phyloP scores from a whole-genome alignment of 1,140 invertebrate genomes.

The Spodoptera frugiperda region DNA sequence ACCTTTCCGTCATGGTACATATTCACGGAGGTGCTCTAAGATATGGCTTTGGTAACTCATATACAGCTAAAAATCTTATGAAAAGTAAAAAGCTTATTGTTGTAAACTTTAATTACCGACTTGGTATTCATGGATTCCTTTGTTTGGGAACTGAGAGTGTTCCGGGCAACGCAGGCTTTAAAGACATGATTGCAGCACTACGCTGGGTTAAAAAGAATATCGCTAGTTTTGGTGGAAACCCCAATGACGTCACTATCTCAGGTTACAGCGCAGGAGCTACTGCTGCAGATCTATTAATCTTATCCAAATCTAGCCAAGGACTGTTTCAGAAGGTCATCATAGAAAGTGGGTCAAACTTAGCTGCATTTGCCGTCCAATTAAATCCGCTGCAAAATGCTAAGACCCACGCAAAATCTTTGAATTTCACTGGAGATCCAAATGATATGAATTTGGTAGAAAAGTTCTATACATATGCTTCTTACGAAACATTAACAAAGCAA shows the following conservation, averaged over 20 bases:
- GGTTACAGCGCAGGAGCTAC: too few species aligned
- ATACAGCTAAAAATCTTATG: conserved; percentile 27
- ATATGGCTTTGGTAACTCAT: background rate
- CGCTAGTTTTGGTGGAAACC: too few species aligned
- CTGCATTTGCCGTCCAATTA: conserved; percentile 47
- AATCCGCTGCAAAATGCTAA: conserved; percentile 57
- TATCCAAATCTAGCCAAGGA: conserved; percentile 43
- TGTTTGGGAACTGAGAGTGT: too few species aligned
- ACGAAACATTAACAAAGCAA: conserved; percentile 37
- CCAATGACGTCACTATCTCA: too few species aligned
- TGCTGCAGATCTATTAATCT: conserved; percentile 39
- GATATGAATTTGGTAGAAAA: conserved; percentile 54
- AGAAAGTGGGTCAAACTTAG: conserved; percentile 49
- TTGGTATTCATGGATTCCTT: too few species aligned
- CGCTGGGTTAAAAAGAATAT: too few species aligned
- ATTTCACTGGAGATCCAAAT: conserved; percentile 44
- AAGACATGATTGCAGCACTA: too few species aligned
- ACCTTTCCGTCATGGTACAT: conserved; percentile 38
- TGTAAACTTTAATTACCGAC: too few species aligned
- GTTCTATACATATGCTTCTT: conserved; percentile 55
- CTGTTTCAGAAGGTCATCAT: conserved; percentile 53
- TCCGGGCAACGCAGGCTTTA: too few species aligned
- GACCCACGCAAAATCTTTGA: conserved; percentile 42
- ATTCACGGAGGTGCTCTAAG: conserved; percentile 46
- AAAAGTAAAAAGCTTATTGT: too few species aligned